phyloP scores from a whole-genome alignment of 2,797 vertebrate species.

The Podarcis lilfordi region DNA sequence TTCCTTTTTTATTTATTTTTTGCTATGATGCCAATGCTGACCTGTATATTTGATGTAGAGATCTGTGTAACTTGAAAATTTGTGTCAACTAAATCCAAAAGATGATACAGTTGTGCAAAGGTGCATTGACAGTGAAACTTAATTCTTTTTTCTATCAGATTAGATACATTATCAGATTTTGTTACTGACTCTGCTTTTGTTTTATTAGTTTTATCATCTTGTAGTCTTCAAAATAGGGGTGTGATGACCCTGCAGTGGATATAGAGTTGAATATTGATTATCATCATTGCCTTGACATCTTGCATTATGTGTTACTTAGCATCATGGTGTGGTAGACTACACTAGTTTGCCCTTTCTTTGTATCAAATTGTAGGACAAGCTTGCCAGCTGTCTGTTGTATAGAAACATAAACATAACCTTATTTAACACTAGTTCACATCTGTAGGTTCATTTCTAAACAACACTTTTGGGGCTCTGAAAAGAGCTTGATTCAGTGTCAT shows the following conservation, averaged over 20 bases:
- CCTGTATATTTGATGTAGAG: background rate
- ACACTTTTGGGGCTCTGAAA: slow-evolving; percentile 10
- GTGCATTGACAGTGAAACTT: background rate
- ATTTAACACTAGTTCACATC: background rate
- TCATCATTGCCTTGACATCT: background rate
- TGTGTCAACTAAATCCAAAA: background rate
- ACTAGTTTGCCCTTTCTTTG: background rate
- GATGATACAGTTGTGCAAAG: background rate
- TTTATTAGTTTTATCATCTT: background rate
- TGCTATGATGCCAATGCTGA: background rate
- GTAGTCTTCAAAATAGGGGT: background rate
- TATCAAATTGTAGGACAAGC: background rate
- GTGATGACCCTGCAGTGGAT: background rate
- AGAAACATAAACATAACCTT: slow-evolving; percentile 15
- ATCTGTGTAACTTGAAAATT: background rate
- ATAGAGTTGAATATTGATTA: slow-evolving; percentile 3
- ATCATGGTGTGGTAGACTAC: background rate
- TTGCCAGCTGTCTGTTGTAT: background rate
- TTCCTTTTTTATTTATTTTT: background rate
- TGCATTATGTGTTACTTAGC: background rate
- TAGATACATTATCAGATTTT: background rate
- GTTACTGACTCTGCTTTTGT: background rate
- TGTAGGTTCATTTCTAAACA: background rate
- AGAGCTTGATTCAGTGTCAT: background rate
- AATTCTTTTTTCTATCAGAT: background rate